Percentiles rank a stretch among this genome's conserved stretches.
These are phyloP conservation scores for Anableps anableps DNA, from an alignment of 2,797 vertebrate species.

Conservation along the genomic window DNA sequence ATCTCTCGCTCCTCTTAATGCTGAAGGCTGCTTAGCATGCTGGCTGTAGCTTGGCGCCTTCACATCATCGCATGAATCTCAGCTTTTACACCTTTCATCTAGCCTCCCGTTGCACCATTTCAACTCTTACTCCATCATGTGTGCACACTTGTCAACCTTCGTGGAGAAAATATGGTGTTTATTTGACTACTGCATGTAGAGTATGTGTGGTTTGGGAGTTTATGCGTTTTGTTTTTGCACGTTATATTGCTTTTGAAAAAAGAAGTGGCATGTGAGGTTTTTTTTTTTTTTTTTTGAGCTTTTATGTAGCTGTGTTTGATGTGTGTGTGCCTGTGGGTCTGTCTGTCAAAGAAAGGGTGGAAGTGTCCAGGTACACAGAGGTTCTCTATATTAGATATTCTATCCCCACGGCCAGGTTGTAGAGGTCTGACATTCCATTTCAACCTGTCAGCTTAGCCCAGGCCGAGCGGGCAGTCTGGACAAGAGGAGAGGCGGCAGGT, in stretches of 20 bases:
- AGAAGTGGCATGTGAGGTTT: slow-evolving; percentile 10
- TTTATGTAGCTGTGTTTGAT: background rate
- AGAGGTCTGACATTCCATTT: slow-evolving; percentile 71
- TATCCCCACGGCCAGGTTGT: slow-evolving; percentile 50
- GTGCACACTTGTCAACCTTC: slow-evolving; percentile 26
- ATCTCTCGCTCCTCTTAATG: slow-evolving; percentile 72
- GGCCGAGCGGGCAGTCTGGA: slow-evolving; percentile 47
- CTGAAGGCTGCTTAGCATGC: slow-evolving; percentile 54
- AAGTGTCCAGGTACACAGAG: slow-evolving; percentile 54
- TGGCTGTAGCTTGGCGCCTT: slow-evolving; percentile 39
- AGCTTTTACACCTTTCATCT: slow-evolving; percentile 26
- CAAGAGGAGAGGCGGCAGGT: slow-evolving; percentile 32
- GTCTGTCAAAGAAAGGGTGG: slow-evolving; percentile 58
- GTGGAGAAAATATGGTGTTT: slow-evolving; percentile 24
- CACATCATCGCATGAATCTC: slow-evolving; percentile 31
- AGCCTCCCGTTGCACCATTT: slow-evolving; percentile 32
- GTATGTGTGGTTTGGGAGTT: slow-evolving; percentile 7
- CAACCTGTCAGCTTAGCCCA: slow-evolving; percentile 63
- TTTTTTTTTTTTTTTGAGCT: background rate
- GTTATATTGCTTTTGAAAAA: background rate
- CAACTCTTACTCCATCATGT: slow-evolving; percentile 24
- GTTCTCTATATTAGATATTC: slow-evolving; percentile 61
- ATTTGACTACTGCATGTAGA: slow-evolving; percentile 39
- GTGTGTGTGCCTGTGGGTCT: slow-evolving; percentile 37
- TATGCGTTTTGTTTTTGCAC: slow-evolving; percentile 18